Base-by-base conservation (phyloP, 2,888 invertebrate genomes). In the Macaria notata region DNA sequence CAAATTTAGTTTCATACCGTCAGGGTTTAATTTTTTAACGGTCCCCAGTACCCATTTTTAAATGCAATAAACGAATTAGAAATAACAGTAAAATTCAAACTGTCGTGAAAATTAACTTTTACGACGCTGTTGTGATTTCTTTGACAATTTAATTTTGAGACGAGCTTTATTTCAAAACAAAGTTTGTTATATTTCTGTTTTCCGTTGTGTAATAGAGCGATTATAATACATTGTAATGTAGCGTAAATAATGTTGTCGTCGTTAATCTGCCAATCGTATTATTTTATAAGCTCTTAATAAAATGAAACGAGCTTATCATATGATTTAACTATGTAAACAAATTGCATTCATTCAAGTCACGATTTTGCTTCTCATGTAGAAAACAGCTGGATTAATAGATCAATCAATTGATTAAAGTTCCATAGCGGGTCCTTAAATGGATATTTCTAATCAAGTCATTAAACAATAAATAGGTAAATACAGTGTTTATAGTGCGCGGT, bases 1-100 rank as follows among this genome's bases (percentile, higher is more conserved):
- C 51, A 52, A 59, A 51, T 61, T 62, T 59, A 58, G 61, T 61
- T 64, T 62, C 61, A 62, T 53, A 8, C 50, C 46, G 56, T 54
- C 19, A 51, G 19, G 33, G 31, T 54, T 54, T 46, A 49, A 54
- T 54, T 58, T 58, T 53, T 59, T 47, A 38, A 59, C 42, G 39
- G 45, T 51, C 59, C 44, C 45, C 50, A 54, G 33, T 4, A 36
- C 7, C 7, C 43, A 33, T 62, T 62, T 63, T 66, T 59, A 60
- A 62, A 61, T 43, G 55, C 58, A 36, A 62, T 66, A 59, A 66
- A 62, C 61, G 61, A 62, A 62, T 66, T 59, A 61, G 59, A 57
- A 19, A 31, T 63, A 59, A 56, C 55, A 47, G 53, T 64, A 59
- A 60, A 43, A 49, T 52, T 38, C 38, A 30, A 43, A 36, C 33